Evolutionary conservation across 1,140 invertebrate species (phyloP).

Genomic region (Paramacrobiotus metropolitanus): DNA sequence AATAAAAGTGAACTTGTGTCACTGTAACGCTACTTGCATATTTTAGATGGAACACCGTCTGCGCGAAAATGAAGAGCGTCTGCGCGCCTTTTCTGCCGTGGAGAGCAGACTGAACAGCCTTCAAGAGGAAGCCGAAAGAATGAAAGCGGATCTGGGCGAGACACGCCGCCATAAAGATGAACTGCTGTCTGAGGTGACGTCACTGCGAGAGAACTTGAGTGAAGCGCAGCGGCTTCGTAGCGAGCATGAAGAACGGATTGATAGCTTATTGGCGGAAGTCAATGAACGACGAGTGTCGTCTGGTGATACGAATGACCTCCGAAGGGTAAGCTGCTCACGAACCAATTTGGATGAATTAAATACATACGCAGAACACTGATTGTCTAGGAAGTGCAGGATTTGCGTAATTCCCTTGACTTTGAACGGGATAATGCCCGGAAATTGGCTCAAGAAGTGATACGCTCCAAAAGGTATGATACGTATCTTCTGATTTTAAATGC

Average conservation of each 20-base stretch:
- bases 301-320: no score
- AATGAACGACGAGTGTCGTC: no score
- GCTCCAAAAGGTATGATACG: neutral
- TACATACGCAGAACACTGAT: no score
- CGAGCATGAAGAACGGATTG: neutral
- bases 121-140: neutral
- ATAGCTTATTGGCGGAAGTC: neutral
- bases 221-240: neutral
- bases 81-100: neutral
- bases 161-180: neutral
- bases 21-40: neutral
- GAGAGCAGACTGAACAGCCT: neutral
- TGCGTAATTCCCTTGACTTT: neutral
- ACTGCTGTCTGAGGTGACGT: neutral
- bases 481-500: neutral
- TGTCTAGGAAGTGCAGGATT: neutral
- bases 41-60: constrained; percentile 1
- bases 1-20: no score
- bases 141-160: neutral
- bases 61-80: neutral
- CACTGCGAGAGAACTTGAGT: neutral
- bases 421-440: neutral
- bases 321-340: no score
- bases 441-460: neutral
- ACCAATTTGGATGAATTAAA: no score